Base-by-base conservation (phyloP, 2,888 invertebrate species). In the Clistopyga incitator region DNA sequence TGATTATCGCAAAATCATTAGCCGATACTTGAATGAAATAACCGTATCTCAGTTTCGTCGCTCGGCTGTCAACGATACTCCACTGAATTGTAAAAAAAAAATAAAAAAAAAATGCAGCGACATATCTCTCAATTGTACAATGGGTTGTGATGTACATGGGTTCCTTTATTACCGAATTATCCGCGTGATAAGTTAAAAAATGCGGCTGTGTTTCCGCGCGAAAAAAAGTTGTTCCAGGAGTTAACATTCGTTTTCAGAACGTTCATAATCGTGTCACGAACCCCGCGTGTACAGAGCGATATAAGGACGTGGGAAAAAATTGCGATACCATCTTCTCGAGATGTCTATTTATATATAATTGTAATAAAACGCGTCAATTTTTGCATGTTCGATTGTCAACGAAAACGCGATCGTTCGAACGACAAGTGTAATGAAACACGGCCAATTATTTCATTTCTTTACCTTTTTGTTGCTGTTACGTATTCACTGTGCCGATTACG, bases 71-170 rank as follows among this genome's bases (percentile, higher is more conserved):
- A 38, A 75, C 34, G 52, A 84, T 80, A 80, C 50, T 83, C 83
- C 68, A 56, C 79, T 71, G 65, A 68, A 59, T 72, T 47, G 45
- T 77, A 50, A 45, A 56, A 18, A 25, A 52, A 70, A 54, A 52
- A 56, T 23, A 59, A 70, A 47, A 54, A 52, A 77, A 54, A 15
- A 50, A 56, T 64, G 47, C 56, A 79, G 79, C 82, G 78, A 79
- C 82, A 83, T 83, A 83, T 83, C 80, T 84, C 72, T 78, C 72
- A 45, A 72, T 80, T 74, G 59, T 81, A 74, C 67, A 74, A 84
- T 78, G 68, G 77, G 84, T 84, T 84, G 84, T 80, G 84, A 84
- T 84, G 78, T 78, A 77, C 77, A 80, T 56, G 78, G 61, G 34
- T 76, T 79, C 76, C 34, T 54, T 78, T 64, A 54, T 56, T 77